Percentiles rank a stretch among this genome's conserved stretches.
Conservation (phyloP, 1,140 invertebrate genomes). For the Drosophila pruinosa region DNA sequence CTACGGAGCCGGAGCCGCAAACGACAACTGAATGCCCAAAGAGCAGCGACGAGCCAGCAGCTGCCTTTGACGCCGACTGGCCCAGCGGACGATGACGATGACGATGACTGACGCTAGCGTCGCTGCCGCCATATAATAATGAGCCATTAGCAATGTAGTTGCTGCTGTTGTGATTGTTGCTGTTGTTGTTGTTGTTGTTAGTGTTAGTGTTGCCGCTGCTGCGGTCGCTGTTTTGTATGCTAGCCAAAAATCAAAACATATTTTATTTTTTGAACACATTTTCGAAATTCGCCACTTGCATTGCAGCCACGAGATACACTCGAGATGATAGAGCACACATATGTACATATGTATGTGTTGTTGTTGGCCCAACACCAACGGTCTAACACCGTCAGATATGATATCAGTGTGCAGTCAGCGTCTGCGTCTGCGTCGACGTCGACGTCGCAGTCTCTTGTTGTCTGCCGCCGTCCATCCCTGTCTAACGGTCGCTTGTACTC, state of each 20-base stretch:
- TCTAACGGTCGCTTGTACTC: neutral
- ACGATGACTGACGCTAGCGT: constrained; percentile 17
- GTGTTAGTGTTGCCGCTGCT: neutral
- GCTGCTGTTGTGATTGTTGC: neutral
- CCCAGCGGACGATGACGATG: constrained; percentile 29
- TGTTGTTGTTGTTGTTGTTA: constrained; percentile 1
- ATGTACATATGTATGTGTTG: too few relatives aligned
- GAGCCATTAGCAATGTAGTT: constrained; percentile 36
- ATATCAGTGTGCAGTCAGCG: constrained; percentile 49
- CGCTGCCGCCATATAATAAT: constrained; percentile 36
- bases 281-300: constrained; percentile 10
- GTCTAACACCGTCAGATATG: constrained; percentile 47
- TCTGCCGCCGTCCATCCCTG: neutral
- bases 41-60: too few relatives aligned
- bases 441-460: neutral
- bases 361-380: neutral
- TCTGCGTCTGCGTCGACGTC: neutral
- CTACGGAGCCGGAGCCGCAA: constrained; percentile 39
- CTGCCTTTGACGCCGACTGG: constrained; percentile 19
- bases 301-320: constrained; percentile 3
- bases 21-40: constrained; percentile 47
- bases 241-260: constrained; percentile 46
- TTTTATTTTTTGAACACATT: constrained; percentile 19
- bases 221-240: neutral
- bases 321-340: neutral